Base-by-base conservation (phyloP, 1,140 invertebrate species). In the Gonatopus flavifemur region DNA sequence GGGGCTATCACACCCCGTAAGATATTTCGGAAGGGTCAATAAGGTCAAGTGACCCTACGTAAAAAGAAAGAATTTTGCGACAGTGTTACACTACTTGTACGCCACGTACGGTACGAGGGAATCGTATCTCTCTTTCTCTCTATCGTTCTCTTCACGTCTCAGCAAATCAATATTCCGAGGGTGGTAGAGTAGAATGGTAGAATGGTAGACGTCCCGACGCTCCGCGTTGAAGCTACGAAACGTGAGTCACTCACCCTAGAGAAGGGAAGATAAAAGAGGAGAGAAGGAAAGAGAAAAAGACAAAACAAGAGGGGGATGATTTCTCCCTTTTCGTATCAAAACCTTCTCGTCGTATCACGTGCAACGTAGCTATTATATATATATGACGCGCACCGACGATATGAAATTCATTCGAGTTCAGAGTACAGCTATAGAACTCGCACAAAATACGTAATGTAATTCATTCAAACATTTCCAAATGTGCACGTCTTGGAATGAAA, bases 171-270 rank as follows among this genome's bases (percentile, higher is more conserved):
- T 76, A 76, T 69, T 72, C 59, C 58, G 67, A 69, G 64, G 67
- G 67, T n/a, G n/a, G n/a, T n/a, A n/a, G n/a, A n/a, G n/a, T n/a
- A n/a, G n/a, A n/a, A n/a, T n/a, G n/a, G n/a, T n/a, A n/a, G n/a
- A n/a, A n/a, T n/a, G n/a, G n/a, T 63, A 64, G 65, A 61, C 66
- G 70, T 55, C 66, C 55, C 61, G 66, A 67, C 66, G 63, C 60
- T 59, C 63, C 47, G 64, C 64, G 63, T 65, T 66, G 66, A 66
- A 69, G 59, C 58, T 59, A 40, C 67, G 63, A 69, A 69, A 72
- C 69, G 70, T 76, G 73, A 76, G 73, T 74, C 73, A 74, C 72
- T 74, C 70, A 71, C 72, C 73, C 70, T 65, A 60, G 35, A 37
- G 31, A 52, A 49, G 18, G 47, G 52, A 49, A 37, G 44, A 52